Evolutionary conservation across 37 sponge, comb jelly and placozoan genomes (phyloP), one percentile per base, ranked within the genome.

Genomic region (Lycopodina hypogea): DNA sequence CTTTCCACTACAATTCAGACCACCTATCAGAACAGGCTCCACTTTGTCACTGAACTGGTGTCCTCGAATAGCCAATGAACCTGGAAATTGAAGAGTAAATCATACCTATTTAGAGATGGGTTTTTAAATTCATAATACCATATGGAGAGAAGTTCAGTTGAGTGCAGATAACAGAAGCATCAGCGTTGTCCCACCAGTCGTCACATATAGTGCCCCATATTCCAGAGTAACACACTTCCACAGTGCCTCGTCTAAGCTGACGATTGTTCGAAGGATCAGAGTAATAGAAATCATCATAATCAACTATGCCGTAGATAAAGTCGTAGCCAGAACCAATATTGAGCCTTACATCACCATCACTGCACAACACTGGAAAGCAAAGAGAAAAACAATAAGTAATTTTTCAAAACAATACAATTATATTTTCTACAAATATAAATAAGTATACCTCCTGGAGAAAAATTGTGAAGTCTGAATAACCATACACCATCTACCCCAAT

Each of bases 181-280:
- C n/a, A n/a, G n/a, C n/a, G n/a, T n/a, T n/a, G n/a, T n/a, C n/a
- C n/a, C n/a, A n/a, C n/a, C n/a, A n/a, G n/a, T n/a, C n/a, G n/a
- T n/a, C n/a, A n/a, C n/a, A n/a, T n/a, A n/a, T n/a, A n/a, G n/a
- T n/a, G n/a, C n/a, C n/a, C 26, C 57, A 75, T n/a, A n/a, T n/a
- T 35, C 76, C 76, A 50, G 30, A 33, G 1, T 28, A 15, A 50
- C 76, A 75, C 76, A 75, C 59, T 37, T 75, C 76, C 22, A 75
- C 76, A 37, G 59, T 55, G 2, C 76, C 76, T 58, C 59, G 6
- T 30, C 36, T 34, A 34, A 75, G 59, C n/a, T n/a, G 1, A 34
- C 76, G 57, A 21, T 34, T 7, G 32, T 50, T 42, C n/a, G n/a
- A n/a, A n/a, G 26, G 26, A 60, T 60, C 23, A 23, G 24, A 23